phyloP scores from a whole-genome alignment of 1,140 invertebrate species.

The Neodiprion lecontei region DNA sequence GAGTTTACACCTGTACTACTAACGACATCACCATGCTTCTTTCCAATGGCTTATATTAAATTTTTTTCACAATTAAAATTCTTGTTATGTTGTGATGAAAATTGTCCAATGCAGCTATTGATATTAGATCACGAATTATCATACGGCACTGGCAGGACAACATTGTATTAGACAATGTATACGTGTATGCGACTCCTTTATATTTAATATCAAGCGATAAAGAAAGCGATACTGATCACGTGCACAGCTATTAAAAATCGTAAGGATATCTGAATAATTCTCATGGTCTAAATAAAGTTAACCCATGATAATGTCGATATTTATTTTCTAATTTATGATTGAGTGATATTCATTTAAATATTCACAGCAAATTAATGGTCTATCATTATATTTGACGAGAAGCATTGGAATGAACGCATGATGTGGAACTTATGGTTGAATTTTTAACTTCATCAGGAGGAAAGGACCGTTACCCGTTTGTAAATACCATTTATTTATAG shows the following conservation, averaged over 20 bases:
- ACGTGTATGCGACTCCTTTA: slow-evolving; percentile 20
- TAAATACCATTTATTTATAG: slow-evolving; percentile 4
- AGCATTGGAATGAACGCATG: not conserved
- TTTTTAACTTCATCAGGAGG: not conserved
- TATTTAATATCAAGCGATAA: too few species aligned
- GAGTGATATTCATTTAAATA: not conserved
- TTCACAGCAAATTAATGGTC: slow-evolving; percentile 4
- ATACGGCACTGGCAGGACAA: too few species aligned
- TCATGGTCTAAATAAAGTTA: not conserved
- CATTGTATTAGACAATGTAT: slow-evolving; percentile 24
- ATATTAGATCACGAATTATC: slow-evolving; percentile 12
- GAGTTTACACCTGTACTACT: slow-evolving; percentile 20
- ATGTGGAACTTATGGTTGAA: not conserved
- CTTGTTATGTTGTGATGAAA: not conserved
- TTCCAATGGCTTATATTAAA: slow-evolving; percentile 11
- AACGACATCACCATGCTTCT: slow-evolving; percentile 2
- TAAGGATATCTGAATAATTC: not conserved
- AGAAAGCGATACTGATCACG: too few species aligned
- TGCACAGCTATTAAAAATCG: not conserved
- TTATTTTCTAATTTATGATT: not conserved
- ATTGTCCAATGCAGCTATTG: not conserved
- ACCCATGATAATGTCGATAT: not conserved
- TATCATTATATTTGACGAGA: not conserved
- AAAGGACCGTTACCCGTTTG: not conserved
- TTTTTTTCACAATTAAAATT: slow-evolving; percentile 8